Conservation (phyloP, 2,113 vertebrate species). For the Centropus unirufus region DNA sequence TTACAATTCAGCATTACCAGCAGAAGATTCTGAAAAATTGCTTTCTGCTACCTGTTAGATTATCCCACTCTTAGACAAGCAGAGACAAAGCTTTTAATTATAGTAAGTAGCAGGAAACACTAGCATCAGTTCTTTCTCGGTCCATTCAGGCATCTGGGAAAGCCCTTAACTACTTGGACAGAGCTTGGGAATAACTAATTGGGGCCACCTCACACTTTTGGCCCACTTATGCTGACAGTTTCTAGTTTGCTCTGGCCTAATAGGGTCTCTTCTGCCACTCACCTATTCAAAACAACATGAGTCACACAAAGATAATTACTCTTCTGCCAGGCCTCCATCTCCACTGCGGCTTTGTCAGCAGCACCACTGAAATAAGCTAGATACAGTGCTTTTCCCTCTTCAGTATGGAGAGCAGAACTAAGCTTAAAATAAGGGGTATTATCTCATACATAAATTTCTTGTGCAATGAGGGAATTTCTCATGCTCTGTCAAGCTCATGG, state of each 20-base stretch:
- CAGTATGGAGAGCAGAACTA: not conserved
- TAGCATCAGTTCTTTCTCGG: not conserved
- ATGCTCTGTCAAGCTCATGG: not conserved
- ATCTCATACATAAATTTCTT: not conserved
- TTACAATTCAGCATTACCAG: not conserved
- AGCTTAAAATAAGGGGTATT: not conserved
- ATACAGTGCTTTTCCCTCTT: not conserved
- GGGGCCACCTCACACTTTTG: not conserved
- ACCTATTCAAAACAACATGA: not conserved
- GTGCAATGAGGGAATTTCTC: not conserved
- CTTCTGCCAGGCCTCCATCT: not conserved
- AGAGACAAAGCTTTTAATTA: not conserved
- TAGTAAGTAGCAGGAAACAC: not conserved
- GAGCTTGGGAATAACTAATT: not conserved
- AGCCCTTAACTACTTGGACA: not conserved
- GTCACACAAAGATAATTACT: not conserved
- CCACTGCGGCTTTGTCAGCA: not conserved
- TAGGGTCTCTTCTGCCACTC: not conserved
- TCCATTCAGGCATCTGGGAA: not conserved
- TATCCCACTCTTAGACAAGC: not conserved
- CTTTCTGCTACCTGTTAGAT: not conserved
- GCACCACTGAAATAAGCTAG: not conserved
- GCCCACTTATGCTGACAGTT: not conserved
- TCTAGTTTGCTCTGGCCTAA: not conserved
- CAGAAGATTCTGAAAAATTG: not conserved